Conservation (phyloP, 30 jellyfish, hydroid and myxozoan genomes). For the Clytia hemisphaerica region DNA sequence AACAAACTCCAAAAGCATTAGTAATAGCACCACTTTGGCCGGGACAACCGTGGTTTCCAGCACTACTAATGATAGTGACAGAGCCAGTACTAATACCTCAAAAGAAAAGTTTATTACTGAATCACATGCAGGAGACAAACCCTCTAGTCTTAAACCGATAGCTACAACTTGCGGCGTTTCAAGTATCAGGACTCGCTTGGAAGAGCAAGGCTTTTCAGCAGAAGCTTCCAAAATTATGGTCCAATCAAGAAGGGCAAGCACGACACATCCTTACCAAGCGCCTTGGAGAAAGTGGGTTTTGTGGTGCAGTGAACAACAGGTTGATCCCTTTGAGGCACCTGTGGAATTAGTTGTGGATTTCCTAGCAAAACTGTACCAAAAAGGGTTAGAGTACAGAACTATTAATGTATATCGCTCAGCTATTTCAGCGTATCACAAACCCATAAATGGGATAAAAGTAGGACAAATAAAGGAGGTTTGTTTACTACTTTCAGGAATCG, state of each 20-base stretch:
- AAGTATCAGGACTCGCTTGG: neutral
- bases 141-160: neutral
- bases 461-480: neutral
- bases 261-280: constrained; percentile 2
- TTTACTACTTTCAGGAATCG: too few relatives aligned
- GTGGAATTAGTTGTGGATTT: too few relatives aligned
- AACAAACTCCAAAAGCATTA: neutral
- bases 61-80: neutral
- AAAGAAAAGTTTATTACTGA: neutral
- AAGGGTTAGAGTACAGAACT: constrained; percentile 4
- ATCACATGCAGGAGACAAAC: neutral
- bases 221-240: neutral
- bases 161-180: neutral
- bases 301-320: too few relatives aligned
- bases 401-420: constrained; percentile 3
- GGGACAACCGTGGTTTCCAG: constrained; percentile 11
- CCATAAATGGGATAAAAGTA: neutral
- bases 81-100: neutral
- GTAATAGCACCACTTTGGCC: constrained; percentile 1
- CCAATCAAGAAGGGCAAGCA: neutral
- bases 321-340: too few relatives aligned
- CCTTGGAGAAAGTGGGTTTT: too few relatives aligned
- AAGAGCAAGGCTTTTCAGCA: neutral
- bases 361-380: too few relatives aligned
- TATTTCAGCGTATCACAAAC: neutral